phyloP scores from a whole-genome alignment of 37 sponge, comb jelly and placozoan genomes.

The Theonella swinhoei region DNA sequence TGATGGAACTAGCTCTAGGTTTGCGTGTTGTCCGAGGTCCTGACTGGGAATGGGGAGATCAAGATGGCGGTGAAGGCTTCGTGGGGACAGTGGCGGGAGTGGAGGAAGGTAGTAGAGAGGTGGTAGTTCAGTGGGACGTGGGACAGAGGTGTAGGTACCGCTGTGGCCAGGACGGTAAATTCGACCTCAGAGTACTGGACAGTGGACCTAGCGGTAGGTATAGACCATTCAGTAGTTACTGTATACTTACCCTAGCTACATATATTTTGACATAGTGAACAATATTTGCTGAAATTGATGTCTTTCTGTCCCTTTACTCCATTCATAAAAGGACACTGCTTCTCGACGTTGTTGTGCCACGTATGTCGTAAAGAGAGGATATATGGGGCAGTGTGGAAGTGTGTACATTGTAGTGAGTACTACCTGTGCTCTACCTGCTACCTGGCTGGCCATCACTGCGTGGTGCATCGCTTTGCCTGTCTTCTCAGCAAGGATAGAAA shows the following conservation, averaged over 20 bases:
- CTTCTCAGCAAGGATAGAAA: background rate
- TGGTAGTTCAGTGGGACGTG: slow-evolving; percentile 87
- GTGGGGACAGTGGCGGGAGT: slow-evolving; percentile 84
- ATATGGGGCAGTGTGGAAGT: slow-evolving; percentile 67
- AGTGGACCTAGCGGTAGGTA: slow-evolving; percentile 63
- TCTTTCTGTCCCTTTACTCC: no score
- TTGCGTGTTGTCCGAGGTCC: slow-evolving; percentile 88
- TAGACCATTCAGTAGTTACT: background rate
- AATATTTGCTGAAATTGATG: background rate
- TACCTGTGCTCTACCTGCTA: slow-evolving; percentile 86
- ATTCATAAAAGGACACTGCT: background rate
- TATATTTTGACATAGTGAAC: background rate
- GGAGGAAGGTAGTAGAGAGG: slow-evolving; percentile 34
- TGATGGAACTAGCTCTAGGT: slow-evolving; percentile 32
- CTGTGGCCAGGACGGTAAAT: slow-evolving; percentile 57
- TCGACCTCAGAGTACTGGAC: slow-evolving; percentile 74
- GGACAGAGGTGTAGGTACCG: slow-evolving; percentile 76
- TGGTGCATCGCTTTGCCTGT: slow-evolving; percentile 70
- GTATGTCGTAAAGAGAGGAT: background rate
- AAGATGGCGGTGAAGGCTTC: slow-evolving; percentile 87
- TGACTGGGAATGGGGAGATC: slow-evolving; percentile 84
- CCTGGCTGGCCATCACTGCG: slow-evolving; percentile 72
- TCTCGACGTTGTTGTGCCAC: background rate
- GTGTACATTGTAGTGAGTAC: slow-evolving; percentile 73
- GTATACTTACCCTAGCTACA: background rate